A percentile compares a stretch with the other conserved stretches of the same genome.
phyloP scores from a whole-genome alignment of 1,140 invertebrate genomes.

The Drosophila pseudoananassae region DNA sequence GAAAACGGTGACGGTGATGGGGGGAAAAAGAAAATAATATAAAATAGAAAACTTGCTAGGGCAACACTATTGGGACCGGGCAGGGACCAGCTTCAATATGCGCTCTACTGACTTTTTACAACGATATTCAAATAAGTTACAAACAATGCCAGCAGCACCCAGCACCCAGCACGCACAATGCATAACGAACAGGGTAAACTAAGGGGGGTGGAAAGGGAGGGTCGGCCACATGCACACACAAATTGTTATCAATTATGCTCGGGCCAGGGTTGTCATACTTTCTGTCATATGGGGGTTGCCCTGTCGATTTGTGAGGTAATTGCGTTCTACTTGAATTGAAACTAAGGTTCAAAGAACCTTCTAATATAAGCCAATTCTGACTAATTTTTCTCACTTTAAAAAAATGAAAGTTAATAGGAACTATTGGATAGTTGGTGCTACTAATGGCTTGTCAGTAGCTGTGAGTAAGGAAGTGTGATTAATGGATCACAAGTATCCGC shows the following conservation, averaged over 20 bases:
- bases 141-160: slow-evolving; percentile 50
- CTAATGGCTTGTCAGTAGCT: not conserved
- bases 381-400: too few relatives aligned
- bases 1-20: slow-evolving; percentile 3
- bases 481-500: not conserved
- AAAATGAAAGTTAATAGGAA: too few relatives aligned
- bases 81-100: slow-evolving; percentile 44
- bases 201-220: slow-evolving; percentile 5
- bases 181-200: slow-evolving; percentile 27
- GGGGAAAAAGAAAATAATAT: slow-evolving; percentile 27
- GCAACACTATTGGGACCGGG: slow-evolving; percentile 52
- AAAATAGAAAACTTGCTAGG: slow-evolving; percentile 54
- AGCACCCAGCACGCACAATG: slow-evolving; percentile 42
- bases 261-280: slow-evolving; percentile 55
- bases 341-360: not conserved
- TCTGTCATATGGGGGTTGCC: slow-evolving; percentile 6
- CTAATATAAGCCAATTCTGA: too few relatives aligned
- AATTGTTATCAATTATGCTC: slow-evolving; percentile 69
- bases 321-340: not conserved
- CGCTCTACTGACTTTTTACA: slow-evolving; percentile 67
- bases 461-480: not conserved
- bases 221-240: slow-evolving; percentile 13
- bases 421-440: too few relatives aligned
- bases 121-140: slow-evolving; percentile 57
- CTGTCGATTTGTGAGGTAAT: not conserved